Evolutionary conservation across 2,888 invertebrate species (phyloP), one percentile per base, ranked within the genome.

Genomic region (Zhuqinia jingwanae): DNA sequence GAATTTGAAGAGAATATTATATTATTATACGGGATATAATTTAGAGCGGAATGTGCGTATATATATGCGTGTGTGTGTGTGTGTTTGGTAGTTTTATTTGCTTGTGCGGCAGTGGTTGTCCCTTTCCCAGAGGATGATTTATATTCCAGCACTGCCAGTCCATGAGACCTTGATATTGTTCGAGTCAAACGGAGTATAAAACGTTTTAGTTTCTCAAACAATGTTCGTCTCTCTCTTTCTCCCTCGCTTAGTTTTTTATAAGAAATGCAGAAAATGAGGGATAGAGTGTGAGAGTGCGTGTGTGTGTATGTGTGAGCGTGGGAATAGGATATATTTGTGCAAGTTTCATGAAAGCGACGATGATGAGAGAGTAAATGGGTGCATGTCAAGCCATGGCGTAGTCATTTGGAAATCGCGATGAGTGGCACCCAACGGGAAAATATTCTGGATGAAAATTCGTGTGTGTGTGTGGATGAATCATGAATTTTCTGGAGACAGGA

Each of bases 111-210:
- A 25, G 27, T 45, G 63, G 78, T 60, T 6, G 76, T 30, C 58
- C 0, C 15, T n/a, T n/a, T n/a, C n/a, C n/a, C n/a, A n/a, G n/a
- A n/a, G 58, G 56, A 81, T 81, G 81, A 81, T 81, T 81, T 81
- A 81, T 81, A 81, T 73, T 81, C 81, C 20, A 20, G 25, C 22
- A 27, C 58, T 81, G 73, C 73, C 81, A 60, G 73, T 73, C 73
- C 73, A 73, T 81, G 73, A 81, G 81, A 81, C 81, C 81, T 81
- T 81, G 81, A 81, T 81, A 81, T 81, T 81, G 81, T 81, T 81
- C 81, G 17, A 81, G 81, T 81, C 81, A 81, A 73, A 63, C n/a
- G 79, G 42, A 79, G 42, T 45, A 30, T 27, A 68, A 68, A 81
- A 81, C 81, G 73, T 73, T 81, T 81, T 73, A 73, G 73, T 73